These are phyloP conservation scores for Podabrus alpinus DNA, from an alignment of 2,888 invertebrate genomes.

Conservation along the genomic window DNA sequence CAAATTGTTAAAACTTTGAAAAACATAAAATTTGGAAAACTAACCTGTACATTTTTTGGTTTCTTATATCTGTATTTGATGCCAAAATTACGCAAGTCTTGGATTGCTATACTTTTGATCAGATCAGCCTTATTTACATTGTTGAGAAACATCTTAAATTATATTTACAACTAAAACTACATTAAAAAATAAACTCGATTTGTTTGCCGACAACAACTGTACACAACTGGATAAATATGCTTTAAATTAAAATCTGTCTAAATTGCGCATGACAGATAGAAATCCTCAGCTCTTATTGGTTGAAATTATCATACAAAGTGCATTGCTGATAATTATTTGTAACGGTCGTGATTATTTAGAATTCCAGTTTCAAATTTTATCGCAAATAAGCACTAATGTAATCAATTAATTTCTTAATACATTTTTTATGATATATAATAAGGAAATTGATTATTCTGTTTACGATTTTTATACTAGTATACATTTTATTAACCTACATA, in stretches of 20 bases:
- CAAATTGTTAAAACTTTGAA: slow-evolving; percentile 8
- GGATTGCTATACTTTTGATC: slow-evolving; percentile 62
- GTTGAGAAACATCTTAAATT: slow-evolving; percentile 58
- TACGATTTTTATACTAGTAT: no score
- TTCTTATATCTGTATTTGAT: slow-evolving; percentile 74
- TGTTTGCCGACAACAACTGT: background rate
- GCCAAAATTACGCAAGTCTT: slow-evolving; percentile 70
- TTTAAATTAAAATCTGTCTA: background rate
- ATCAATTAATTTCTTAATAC: background rate
- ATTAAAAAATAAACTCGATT: background rate
- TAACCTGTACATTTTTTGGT: slow-evolving; percentile 59
- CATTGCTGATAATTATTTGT: background rate
- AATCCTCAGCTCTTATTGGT: background rate
- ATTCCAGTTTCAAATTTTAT: background rate
- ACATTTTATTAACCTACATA: no score
- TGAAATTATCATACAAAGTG: background rate
- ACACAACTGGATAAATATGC: background rate
- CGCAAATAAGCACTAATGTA: background rate
- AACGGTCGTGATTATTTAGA: background rate
- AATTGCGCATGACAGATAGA: background rate
- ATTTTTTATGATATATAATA: background rate
- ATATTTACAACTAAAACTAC: background rate
- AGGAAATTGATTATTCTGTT: no score
- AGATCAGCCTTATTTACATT: slow-evolving; percentile 61
- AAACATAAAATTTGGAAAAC: slow-evolving; percentile 1